Evolutionary conservation across 2,113 vertebrate genomes (phyloP), one percentile per base, ranked within the genome.

Genomic region (Polypterus bichir): DNA sequence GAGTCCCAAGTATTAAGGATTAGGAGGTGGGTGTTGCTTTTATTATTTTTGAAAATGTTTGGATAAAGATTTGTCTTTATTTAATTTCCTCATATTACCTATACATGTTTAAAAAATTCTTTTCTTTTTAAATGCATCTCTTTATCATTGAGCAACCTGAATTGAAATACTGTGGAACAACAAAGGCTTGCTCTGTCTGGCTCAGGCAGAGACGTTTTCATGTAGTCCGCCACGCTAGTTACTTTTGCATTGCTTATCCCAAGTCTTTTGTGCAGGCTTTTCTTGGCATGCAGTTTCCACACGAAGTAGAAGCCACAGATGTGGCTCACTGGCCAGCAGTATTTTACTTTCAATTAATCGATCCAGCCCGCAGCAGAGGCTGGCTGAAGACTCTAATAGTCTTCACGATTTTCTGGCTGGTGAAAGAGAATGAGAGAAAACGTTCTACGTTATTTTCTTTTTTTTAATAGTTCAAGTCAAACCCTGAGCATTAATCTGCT

Each of bases 341-440:
- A 63, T 74, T 74, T 73, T 67, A 76, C 71, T 64, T 65, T 75
- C 70, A 66, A 76, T n/a, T 76, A 79, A 81, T 83, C 81, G 75
- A 80, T 85, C 74, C 79, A 88, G 85, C 83, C 80, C 89, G 91
- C 89, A 91, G 90, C 90, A 89, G 88, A 88, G 90, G 86, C 84
- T 74, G 74, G 73, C 67, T 62, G 67, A 79, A 79, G 80, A 84
- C 80, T 77, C 75, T 55, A 60, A 71, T 69, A 69, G 65, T 80
- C 67, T 68, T 71, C 69, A 78, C 71, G 71, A 73, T 71, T 75
- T 64, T 75, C 73, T 83, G 78, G 84, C 81, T 83, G 77, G 85
- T 90, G 90, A 93, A 93, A 88, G 91, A 97, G 92, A 92, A 94
- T 87, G 80, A 97, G 92, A 92, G 70, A 82, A 79, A 78, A 81